Evolutionary conservation across 2,797 vertebrate genomes (phyloP), one percentile per base, ranked within the genome.

Genomic region (Delichon dasypus): DNA sequence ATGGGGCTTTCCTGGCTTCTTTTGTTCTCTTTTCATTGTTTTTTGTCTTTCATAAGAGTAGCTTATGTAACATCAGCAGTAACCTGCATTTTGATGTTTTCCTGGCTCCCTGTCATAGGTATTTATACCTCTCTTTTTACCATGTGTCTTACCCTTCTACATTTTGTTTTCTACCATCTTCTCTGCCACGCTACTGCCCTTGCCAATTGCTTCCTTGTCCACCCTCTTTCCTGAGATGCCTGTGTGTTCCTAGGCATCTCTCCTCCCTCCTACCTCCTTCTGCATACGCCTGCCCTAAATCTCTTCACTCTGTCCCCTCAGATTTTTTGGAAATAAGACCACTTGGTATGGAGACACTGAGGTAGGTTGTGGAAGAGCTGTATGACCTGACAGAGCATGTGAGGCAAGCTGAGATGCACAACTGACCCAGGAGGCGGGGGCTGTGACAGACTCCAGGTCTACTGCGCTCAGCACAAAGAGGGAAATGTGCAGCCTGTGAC

Each of bases 191-290:
- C 20, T 16, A 10, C 23, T 77, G 27, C 29, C 27, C 7, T 83
- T n/a, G 25, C 19, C 62, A 77, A 36, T 61, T 42, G 8, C 10
- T 6, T 78, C 30, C 7, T 40, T 22, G 4, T 23, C 47, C 34
- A 9, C 0, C 1, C 11, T 70, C 61, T 80, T 85, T 53, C 36
- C 48, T 30, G 20, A 42, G 27, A 36, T 1, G 7, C 40, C 42
- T 42, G 19, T 0, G 0, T 18, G 44, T 16, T 36, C 47, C 22
- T 0, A 5, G 38, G 34, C 2, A 2, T 13, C 13, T 66, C 15
- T 62, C 51, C 9, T 53, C 42, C 48, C 65, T 78, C 47, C 26
- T 38, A 65, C 7, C 34, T 54, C 34, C 58, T 81, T 58, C 61
- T 68, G 27, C 20, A 32, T 30, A 38, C 11, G 1, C 27, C 42